Percentiles rank a stretch among this genome's conserved stretches.
Evolutionary conservation across 1,140 invertebrate genomes (phyloP).

Genomic region (Linepithema humile): DNA sequence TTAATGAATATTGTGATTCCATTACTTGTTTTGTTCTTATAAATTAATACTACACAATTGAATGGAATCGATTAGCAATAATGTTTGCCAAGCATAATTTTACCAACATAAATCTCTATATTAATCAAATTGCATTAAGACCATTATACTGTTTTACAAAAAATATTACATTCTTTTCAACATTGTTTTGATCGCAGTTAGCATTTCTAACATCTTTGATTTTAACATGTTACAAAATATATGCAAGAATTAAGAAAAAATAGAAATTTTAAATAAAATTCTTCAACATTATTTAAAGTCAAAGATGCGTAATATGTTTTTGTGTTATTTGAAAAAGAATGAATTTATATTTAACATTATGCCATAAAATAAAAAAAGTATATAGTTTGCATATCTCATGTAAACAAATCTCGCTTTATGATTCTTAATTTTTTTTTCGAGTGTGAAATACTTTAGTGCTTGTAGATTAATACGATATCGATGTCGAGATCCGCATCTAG

Average conservation of each 20-base stretch:
- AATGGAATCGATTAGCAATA: no score
- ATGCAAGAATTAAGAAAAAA: not conserved
- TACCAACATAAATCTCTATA: no score
- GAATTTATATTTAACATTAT: not conserved
- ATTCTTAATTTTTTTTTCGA: not conserved
- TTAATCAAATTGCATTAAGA: not conserved
- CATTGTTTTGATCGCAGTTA: not conserved
- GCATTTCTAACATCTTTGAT: not conserved
- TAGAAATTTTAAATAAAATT: not conserved
- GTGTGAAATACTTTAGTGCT: not conserved
- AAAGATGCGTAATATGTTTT: no score
- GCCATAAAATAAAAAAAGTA: not conserved
- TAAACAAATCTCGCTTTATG: not conserved
- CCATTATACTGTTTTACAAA: not conserved
- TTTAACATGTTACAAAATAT: not conserved
- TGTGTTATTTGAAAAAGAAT: not conserved
- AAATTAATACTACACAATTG: no score
- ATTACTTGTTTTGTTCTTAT: no score
- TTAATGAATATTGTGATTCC: no score
- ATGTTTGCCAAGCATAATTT: no score
- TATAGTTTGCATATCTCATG: not conserved
- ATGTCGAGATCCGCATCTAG: not conserved
- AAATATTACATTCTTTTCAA: not conserved
- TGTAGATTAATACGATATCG: constrained; percentile 3
- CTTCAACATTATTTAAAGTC: not conserved